phyloP scores from a whole-genome alignment of 2,888 invertebrate species.

The Alloplasta piceator region DNA sequence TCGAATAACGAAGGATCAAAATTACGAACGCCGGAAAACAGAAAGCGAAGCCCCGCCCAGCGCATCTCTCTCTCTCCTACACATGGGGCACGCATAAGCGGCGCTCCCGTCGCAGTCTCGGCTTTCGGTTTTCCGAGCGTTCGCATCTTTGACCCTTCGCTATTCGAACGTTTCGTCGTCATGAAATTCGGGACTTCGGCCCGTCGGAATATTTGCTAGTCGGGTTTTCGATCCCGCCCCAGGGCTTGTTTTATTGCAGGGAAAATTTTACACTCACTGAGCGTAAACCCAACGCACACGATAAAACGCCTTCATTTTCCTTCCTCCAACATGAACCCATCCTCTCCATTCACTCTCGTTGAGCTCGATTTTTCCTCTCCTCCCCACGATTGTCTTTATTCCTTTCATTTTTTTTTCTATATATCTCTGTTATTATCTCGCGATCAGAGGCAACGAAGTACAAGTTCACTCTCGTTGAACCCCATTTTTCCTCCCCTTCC shows the following conservation, averaged over 20 bases:
- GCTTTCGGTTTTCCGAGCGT: no score
- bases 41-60: no score
- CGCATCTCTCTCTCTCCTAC: no score
- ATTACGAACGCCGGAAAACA: no score
- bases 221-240: no score
- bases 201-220: no score
- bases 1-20: no score
- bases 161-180: no score
- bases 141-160: no score
- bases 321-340: constrained; percentile 9
- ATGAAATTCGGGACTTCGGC: no score
- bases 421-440: constrained; percentile 27
- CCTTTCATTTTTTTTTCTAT: not conserved
- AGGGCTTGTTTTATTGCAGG: constrained; percentile 41
- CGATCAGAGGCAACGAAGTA: constrained; percentile 35
- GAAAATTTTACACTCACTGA: constrained; percentile 59
- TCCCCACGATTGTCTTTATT: not conserved
- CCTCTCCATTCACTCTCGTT: constrained; percentile 30
- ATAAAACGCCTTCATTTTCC: constrained; percentile 46
- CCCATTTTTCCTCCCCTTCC: constrained; percentile 3
- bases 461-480: constrained; percentile 13
- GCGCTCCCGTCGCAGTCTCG: no score
- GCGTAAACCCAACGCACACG: constrained; percentile 36
- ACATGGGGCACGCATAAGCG: no score
- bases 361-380: constrained; percentile 8